Evolutionary conservation across 1,140 invertebrate species (phyloP).

Genomic region (Brachionus angularis): DNA sequence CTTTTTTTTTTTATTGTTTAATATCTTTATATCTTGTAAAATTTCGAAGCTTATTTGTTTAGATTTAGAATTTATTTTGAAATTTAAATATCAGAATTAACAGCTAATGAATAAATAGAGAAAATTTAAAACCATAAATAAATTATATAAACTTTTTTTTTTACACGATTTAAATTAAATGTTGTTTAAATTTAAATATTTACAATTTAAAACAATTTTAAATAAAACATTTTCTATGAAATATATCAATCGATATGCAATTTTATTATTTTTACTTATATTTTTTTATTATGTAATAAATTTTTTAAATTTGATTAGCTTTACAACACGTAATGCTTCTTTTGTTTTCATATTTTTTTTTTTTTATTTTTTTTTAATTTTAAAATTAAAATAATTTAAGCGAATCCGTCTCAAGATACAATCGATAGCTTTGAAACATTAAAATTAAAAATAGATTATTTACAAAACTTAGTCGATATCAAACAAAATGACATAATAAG

Average conservation of each 20-base stretch:
- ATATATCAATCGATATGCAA: constrained; percentile 31
- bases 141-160: too few species aligned
- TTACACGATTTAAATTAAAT: too few species aligned
- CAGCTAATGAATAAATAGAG: too few species aligned
- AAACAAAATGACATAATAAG: constrained; percentile 24
- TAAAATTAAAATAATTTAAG: neutral
- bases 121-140: too few species aligned
- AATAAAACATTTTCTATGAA: constrained; percentile 25
- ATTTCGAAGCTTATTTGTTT: too few species aligned
- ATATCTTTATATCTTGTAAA: too few species aligned
- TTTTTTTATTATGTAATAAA: constrained; percentile 7
- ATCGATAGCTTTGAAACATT: neutral
- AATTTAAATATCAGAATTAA: too few species aligned
- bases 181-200: neutral
- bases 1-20: too few species aligned
- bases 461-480: constrained; percentile 28
- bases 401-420: neutral
- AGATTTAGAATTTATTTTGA: too few species aligned
- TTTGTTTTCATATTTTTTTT: neutral
- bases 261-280: constrained; percentile 7
- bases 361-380: neutral
- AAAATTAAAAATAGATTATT: constrained; percentile 28
- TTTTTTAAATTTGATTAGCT: constrained; percentile 13
- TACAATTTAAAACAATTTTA: neutral
- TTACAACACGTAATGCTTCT: neutral